Evolutionary conservation across 53 echinoderm and acorn worm species (phyloP).

Genomic region (Stichopus horrens): DNA sequence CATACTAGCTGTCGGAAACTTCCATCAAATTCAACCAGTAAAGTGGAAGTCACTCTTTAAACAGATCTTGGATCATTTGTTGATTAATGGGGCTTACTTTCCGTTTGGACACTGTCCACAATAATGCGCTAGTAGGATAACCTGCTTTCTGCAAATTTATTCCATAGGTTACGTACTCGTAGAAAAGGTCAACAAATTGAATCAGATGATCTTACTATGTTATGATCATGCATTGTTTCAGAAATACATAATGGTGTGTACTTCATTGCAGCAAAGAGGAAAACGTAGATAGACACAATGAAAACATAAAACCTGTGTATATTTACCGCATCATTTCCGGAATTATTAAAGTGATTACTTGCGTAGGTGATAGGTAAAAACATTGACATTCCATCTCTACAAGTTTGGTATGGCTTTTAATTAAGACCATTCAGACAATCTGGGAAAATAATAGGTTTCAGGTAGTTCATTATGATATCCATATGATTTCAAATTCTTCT

Average conservation of each 20-base stretch:
- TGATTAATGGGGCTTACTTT: slow-evolving; percentile 59
- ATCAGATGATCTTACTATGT: slow-evolving; percentile 58
- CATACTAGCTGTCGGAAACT: slow-evolving; percentile 69
- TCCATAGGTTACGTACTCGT: slow-evolving; percentile 43
- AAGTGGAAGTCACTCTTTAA: slow-evolving; percentile 52
- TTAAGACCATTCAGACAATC: too few relatives aligned
- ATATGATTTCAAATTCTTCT: too few relatives aligned
- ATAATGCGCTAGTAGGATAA: slow-evolving; percentile 80
- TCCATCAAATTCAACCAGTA: slow-evolving; percentile 66
- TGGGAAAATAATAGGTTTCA: too few relatives aligned
- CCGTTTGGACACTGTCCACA: slow-evolving; percentile 47
- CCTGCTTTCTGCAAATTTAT: slow-evolving; percentile 44
- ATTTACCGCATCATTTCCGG: neutral
- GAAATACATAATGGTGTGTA: neutral
- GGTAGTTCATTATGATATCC: too few relatives aligned
- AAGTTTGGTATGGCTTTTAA: too few relatives aligned
- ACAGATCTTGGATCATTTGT: slow-evolving; percentile 27
- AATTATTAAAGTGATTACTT: too few relatives aligned
- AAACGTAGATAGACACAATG: neutral
- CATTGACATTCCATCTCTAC: too few relatives aligned
- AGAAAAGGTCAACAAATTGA: slow-evolving; percentile 42
- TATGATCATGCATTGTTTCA: neutral
- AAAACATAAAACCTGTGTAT: neutral
- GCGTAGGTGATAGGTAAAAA: too few relatives aligned
- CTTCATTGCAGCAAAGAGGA: slow-evolving; percentile 27